Conservation (phyloP, 1,140 invertebrate species). For the Matsumurasca onukii region DNA sequence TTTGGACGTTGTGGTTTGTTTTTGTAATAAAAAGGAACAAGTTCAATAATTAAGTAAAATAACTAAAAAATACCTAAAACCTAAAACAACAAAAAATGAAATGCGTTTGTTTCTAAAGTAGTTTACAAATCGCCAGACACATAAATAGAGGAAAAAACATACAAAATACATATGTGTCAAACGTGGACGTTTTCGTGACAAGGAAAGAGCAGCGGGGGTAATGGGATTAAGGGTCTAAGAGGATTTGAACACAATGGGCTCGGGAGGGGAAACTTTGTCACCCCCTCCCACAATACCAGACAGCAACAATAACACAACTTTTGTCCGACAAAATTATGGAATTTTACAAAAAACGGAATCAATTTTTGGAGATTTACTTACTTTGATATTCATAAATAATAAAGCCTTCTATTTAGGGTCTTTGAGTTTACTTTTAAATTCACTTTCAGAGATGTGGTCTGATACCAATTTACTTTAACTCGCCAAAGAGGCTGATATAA, state of each 20-base stretch:
- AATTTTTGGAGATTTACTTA: neutral
- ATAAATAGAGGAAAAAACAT: no score
- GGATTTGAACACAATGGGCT: slow-evolving; percentile 5
- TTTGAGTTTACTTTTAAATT: no score
- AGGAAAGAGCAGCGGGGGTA: neutral
- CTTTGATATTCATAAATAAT: no score
- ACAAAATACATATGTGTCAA: slow-evolving; percentile 4
- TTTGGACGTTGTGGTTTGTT: neutral
- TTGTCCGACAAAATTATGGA: neutral
- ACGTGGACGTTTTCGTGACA: neutral
- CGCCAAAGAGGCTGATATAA: no score
- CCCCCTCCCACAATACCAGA: neutral
- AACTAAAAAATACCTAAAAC: neutral
- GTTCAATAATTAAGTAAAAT: neutral
- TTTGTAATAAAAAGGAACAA: neutral
- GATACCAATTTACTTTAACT: no score
- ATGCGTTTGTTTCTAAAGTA: neutral
- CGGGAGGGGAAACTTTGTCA: neutral
- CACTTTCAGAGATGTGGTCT: no score
- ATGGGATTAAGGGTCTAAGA: slow-evolving; percentile 19
- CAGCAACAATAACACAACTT: neutral
- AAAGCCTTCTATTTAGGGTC: no score
- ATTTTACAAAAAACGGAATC: neutral
- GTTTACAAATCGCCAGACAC: no score
- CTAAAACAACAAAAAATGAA: neutral